Evolutionary conservation across 1,140 invertebrate species (phyloP).

Genomic region (Eriocheir sinensis): DNA sequence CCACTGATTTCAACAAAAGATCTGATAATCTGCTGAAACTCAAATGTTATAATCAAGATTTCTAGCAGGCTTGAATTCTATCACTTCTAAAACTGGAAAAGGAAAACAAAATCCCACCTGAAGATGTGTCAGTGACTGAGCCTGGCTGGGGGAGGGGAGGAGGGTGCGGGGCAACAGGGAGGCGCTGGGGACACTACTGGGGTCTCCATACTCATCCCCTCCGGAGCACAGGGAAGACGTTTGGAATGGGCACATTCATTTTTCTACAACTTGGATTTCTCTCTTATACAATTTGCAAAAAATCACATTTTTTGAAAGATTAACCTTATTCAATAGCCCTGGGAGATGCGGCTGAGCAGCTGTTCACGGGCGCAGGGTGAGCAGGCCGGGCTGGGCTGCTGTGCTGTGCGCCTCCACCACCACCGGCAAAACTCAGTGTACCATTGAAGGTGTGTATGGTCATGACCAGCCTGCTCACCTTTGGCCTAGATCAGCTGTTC

Average conservation of each 20-base stretch:
- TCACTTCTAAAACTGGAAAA: conserved; percentile 33
- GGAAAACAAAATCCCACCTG: conserved; percentile 36
- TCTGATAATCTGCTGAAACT: conserved; percentile 2
- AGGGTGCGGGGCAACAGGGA: conserved; percentile 41
- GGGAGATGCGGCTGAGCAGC: conserved; percentile 70
- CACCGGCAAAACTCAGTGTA: neutral
- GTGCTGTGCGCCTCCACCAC: conserved; percentile 49
- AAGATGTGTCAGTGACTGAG: conserved; percentile 37
- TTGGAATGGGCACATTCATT: conserved; percentile 76
- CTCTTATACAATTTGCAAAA: conserved; percentile 58
- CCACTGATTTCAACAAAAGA: neutral
- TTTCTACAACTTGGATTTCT: conserved; percentile 53
- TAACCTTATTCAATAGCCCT: conserved; percentile 77
- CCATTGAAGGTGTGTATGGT: conserved; percentile 7
- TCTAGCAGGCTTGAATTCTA: conserved; percentile 23
- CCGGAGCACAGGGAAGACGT: conserved; percentile 76
- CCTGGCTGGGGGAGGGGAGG: conserved; percentile 53
- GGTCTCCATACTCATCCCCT: conserved; percentile 70
- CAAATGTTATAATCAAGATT: conserved; percentile 24
- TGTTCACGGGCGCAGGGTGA: conserved; percentile 32
- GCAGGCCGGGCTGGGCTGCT: neutral
- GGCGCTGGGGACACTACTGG: conserved; percentile 39
- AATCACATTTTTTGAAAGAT: conserved; percentile 66
- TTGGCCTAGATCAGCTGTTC: conserved; percentile 60
- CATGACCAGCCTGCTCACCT: conserved; percentile 1